These are phyloP conservation scores for Goniozus legneri DNA, from an alignment of 1,140 invertebrate species.

Conservation along the genomic window DNA sequence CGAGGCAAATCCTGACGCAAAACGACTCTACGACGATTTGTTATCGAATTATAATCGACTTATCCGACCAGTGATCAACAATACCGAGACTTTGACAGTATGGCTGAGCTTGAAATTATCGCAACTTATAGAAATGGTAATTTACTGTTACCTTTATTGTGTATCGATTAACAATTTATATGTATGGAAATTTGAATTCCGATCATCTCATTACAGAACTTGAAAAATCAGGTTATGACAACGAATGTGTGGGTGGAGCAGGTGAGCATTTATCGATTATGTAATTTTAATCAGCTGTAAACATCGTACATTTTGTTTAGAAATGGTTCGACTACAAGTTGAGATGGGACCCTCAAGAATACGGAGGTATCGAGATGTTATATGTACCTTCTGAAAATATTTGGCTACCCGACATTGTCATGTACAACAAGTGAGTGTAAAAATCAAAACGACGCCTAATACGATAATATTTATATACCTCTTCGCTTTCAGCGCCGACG, in stretches of 20 bases:
- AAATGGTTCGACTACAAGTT: conserved; percentile 95
- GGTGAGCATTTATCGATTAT: conserved; percentile 59
- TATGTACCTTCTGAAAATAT: conserved; percentile 92
- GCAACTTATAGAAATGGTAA: conserved; percentile 92
- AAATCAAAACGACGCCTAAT: not conserved
- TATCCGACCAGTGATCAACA: conserved; percentile 91
- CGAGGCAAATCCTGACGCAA: conserved; percentile 86
- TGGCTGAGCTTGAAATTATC: conserved; percentile 88
- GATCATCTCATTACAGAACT: conserved; percentile 59
- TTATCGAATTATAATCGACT: conserved; percentile 95
- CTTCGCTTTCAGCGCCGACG: conserved; percentile 73
- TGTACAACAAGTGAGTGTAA: conserved; percentile 77
- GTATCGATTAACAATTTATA: no score
- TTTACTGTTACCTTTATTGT: conserved; percentile 1
- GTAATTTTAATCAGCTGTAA: not conserved
- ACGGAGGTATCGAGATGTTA: conserved; percentile 87
- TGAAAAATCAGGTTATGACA: conserved; percentile 94
- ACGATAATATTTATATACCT: not conserved
- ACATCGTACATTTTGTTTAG: conserved; percentile 50
- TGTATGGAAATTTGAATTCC: conserved; percentile 5
- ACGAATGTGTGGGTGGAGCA: conserved; percentile 93
- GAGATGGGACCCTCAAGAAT: conserved; percentile 88
- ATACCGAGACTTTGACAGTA: conserved; percentile 89
- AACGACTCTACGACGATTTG: conserved; percentile 87
- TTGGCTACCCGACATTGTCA: conserved; percentile 85